phyloP scores from a whole-genome alignment of 2,113 vertebrate genomes.

The Anguilla japonica region DNA sequence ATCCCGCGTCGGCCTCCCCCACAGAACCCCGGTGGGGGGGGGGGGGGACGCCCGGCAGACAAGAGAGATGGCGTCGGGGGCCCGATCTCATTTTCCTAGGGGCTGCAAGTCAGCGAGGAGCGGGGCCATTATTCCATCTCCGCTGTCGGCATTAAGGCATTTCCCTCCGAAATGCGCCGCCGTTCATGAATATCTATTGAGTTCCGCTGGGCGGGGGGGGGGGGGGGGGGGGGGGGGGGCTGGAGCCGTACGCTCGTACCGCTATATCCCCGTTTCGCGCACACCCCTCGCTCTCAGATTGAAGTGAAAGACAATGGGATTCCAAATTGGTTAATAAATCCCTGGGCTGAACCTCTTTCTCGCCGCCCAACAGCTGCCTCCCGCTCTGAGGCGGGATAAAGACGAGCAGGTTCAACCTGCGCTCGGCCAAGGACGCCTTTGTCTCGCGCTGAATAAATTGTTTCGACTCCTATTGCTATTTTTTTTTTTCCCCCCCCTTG shows the following conservation, averaged over 20 bases:
- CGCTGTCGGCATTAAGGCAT: conserved; percentile 99
- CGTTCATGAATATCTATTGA: conserved; percentile 99
- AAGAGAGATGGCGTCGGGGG: conserved; percentile 96
- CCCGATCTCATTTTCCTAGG: conserved; percentile 98
- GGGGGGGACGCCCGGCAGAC: conserved; percentile 74
- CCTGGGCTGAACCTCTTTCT: conserved; percentile 83
- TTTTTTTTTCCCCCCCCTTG: background rate
- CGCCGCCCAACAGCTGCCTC: conserved; percentile 69
- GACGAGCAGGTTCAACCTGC: conserved; percentile 72
- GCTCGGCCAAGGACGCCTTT: conserved; percentile 17
- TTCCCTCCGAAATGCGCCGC: conserved; percentile 98
- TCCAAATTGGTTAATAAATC: conserved; percentile 99
- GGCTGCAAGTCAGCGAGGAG: conserved; percentile 99
- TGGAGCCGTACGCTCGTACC: conserved; percentile 82
- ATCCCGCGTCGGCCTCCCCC: conserved; percentile 71
- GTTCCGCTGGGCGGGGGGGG: conserved; percentile 86
- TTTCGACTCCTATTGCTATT: too few species aligned
- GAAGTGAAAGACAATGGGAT: conserved; percentile 98
- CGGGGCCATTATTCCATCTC: conserved; percentile 97
- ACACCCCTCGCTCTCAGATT: conserved; percentile 87
- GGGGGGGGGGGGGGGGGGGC: conserved; percentile 78
- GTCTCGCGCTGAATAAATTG: too few species aligned
- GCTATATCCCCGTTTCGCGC: conserved; percentile 85
- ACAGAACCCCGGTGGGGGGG: conserved; percentile 74
- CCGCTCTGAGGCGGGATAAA: conserved; percentile 74